phyloP scores from a whole-genome alignment of 2,797 vertebrate species.

The Sebastes iracundus region DNA sequence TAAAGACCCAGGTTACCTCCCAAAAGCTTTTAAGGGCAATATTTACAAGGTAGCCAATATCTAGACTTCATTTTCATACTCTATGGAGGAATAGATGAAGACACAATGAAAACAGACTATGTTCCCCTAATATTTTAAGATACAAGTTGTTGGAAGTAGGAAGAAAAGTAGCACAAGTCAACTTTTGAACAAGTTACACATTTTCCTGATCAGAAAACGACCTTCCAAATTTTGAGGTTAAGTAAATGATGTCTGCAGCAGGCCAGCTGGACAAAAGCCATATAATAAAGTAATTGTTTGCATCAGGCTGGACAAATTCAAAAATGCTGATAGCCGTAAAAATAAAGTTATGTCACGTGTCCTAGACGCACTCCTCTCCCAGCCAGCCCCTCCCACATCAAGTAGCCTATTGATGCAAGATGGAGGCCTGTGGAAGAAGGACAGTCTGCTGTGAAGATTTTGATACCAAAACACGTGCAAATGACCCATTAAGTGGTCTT shows the following conservation, averaged over 20 bases:
- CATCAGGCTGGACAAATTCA: background rate
- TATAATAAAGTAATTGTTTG: constrained; percentile 38
- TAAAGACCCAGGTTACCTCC: background rate
- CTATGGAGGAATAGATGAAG: too few species aligned
- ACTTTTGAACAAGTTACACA: background rate
- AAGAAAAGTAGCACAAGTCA: background rate
- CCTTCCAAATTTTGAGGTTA: constrained; percentile 3
- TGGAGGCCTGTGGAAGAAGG: background rate
- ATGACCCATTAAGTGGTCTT: constrained; percentile 19
- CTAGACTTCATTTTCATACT: background rate
- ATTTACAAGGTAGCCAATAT: background rate
- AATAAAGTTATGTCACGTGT: background rate
- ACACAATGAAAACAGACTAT: background rate
- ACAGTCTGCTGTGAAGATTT: background rate
- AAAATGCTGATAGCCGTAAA: constrained; percentile 26
- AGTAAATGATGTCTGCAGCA: constrained; percentile 7
- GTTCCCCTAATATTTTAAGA: background rate
- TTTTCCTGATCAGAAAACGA: constrained; percentile 29
- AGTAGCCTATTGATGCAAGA: background rate
- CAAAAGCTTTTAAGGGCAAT: background rate
- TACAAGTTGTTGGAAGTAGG: background rate
- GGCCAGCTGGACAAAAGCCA: constrained; percentile 47
- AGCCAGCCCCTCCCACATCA: background rate
- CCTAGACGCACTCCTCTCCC: background rate
- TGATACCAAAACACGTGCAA: background rate